Evolutionary conservation across 2,888 invertebrate species (phyloP), one percentile per base, ranked within the genome.

Genomic region (Ptilodon capucinus): DNA sequence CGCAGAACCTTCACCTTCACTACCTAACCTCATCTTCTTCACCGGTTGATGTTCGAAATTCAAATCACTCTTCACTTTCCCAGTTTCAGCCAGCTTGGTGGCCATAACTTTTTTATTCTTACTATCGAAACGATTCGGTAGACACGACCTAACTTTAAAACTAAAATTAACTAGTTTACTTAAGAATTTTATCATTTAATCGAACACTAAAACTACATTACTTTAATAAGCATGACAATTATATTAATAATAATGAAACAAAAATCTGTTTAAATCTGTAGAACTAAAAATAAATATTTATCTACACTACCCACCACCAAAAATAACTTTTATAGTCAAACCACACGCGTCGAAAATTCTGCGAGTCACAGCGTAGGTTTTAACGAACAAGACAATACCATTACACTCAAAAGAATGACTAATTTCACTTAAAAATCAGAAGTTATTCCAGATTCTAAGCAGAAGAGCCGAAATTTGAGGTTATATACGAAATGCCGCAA

Each of bases 11-110:
- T 51, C 55, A 23, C 46, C 50, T 45, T 67, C 64, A 54, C 46
- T 58, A 3, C 51, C 53, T 25, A 81, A 23, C 68, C 82, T 86
- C 0, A 83, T 64, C 74, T 81, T 89, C 66, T 89, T 90, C 0
- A 67, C 63, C 0, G 84, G 81, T 41, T 60, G 54, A 47, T 71
- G 73, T 45, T 80, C 75, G 39, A 76, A 58, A 56, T 57, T 61
- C 2, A 62, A 60, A 59, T 79, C 74, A 54, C 68, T 67, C 57
- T 79, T 78, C 16, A 40, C 69, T 74, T 82, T 82, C 0, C 57
- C 48, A 40, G 60, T 46, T 8, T 70, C 68, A 43, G 57, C 47
- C 39, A 59, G 45, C 9, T 70, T 68, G 44, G 57, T 64, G 8
- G 77, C 73, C 84, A 86, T 36, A 23, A 42, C 57, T 40, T 44